These are phyloP conservation scores for Fulmarus glacialis DNA, from an alignment of 2,113 vertebrate species.

Conservation along the genomic window DNA sequence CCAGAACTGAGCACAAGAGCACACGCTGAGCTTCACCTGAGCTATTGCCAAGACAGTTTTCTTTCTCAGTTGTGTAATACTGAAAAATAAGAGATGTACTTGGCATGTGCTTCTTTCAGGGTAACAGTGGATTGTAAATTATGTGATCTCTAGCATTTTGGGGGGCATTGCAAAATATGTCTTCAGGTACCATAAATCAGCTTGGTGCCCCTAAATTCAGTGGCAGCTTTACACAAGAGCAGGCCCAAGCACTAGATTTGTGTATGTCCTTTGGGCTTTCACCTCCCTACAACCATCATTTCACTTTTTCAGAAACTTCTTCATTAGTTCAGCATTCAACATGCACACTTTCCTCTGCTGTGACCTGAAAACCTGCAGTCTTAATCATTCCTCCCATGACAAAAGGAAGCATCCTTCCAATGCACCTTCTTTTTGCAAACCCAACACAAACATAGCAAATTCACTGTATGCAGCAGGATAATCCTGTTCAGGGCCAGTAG, in stretches of 20 bases:
- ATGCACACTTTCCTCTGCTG: neutral
- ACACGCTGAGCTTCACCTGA: neutral
- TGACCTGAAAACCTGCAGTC: neutral
- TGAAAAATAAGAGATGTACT: neutral
- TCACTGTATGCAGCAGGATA: neutral
- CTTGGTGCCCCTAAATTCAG: neutral
- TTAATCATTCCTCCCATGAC: neutral
- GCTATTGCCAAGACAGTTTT: neutral
- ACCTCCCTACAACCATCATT: neutral
- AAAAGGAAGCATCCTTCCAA: neutral
- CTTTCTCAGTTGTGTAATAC: neutral
- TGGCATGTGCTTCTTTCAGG: neutral
- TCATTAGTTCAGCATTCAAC: neutral
- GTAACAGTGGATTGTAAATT: neutral
- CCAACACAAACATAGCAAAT: neutral
- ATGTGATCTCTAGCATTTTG: neutral
- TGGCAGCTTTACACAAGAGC: neutral
- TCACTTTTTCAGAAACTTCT: neutral
- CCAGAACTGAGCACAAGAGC: neutral
- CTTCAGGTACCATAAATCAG: neutral
- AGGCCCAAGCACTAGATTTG: neutral
- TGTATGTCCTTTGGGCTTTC: neutral
- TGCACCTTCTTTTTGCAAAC: neutral
- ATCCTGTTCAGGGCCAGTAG: neutral
- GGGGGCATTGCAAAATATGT: neutral